phyloP scores from a whole-genome alignment of 2,113 vertebrate species.

The Sula dactylatra region DNA sequence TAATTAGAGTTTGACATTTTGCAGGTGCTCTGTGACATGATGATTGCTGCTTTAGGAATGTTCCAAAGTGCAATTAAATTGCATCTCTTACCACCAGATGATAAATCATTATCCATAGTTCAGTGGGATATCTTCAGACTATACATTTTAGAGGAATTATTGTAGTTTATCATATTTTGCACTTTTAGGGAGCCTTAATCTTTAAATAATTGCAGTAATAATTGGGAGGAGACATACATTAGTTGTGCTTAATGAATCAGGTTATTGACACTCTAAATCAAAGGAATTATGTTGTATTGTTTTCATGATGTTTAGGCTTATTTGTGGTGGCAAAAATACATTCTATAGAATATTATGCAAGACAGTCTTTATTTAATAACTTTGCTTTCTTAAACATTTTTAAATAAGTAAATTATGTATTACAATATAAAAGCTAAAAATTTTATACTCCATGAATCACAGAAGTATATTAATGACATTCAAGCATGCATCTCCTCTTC shows the following conservation, averaged over 20 bases:
- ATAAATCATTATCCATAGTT: conserved; percentile 25
- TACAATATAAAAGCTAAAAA: neutral
- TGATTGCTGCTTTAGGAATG: conserved; percentile 29
- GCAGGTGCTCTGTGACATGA: conserved; percentile 25
- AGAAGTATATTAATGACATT: neutral
- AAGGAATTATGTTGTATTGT: neutral
- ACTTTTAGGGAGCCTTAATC: conserved; percentile 24
- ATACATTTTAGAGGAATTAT: neutral
- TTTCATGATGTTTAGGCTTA: neutral
- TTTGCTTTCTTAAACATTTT: neutral
- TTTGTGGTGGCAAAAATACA: neutral
- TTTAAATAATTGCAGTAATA: conserved; percentile 33
- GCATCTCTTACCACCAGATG: neutral
- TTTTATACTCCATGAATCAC: neutral
- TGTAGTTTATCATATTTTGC: neutral
- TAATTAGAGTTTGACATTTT: conserved; percentile 34
- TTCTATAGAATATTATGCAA: neutral
- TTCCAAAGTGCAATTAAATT: conserved; percentile 30
- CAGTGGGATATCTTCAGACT: neutral
- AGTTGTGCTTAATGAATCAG: neutral
- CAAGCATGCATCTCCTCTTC: neutral
- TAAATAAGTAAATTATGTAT: neutral
- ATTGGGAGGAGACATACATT: neutral
- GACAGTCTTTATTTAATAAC: neutral
- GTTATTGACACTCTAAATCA: neutral